These are phyloP conservation scores for Helicoverpa armigera DNA, from an alignment of 1,140 invertebrate genomes.

Conservation along the genomic window DNA sequence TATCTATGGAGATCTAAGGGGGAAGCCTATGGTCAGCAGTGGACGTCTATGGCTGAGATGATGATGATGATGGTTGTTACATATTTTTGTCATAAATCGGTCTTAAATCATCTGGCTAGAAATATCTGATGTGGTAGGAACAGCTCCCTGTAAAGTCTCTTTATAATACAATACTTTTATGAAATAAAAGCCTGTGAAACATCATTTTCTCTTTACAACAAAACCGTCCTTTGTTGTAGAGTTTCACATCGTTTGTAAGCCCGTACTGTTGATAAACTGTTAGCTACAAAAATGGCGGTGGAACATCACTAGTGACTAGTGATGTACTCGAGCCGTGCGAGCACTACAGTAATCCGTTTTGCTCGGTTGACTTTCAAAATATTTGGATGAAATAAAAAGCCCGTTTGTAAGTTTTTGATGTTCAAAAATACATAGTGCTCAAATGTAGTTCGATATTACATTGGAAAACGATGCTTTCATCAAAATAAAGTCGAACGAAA, in stretches of 20 bases:
- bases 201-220: constrained; percentile 15
- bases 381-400: background rate
- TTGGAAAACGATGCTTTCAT: too few species aligned
- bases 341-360: constrained; percentile 9
- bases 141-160: background rate
- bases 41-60: too few species aligned
- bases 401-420: background rate
- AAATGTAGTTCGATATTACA: too few species aligned
- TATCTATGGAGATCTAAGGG: too few species aligned
- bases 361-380: constrained; percentile 12
- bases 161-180: background rate
- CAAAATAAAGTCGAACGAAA: too few species aligned
- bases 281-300: constrained; percentile 13
- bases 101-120: too few species aligned
- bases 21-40: too few species aligned
- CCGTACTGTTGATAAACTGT: constrained; percentile 1
- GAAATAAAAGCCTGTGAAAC: constrained; percentile 8
- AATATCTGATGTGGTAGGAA: background rate
- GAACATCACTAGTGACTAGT: constrained; percentile 13
- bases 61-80: too few species aligned
- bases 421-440: background rate
- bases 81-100: too few species aligned
- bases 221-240: constrained; percentile 11
- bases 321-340: background rate
- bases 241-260: constrained; percentile 14